Evolutionary conservation across 2,113 vertebrate species (phyloP), one percentile per base, ranked within the genome.

Genomic region (Alligator sinensis): DNA sequence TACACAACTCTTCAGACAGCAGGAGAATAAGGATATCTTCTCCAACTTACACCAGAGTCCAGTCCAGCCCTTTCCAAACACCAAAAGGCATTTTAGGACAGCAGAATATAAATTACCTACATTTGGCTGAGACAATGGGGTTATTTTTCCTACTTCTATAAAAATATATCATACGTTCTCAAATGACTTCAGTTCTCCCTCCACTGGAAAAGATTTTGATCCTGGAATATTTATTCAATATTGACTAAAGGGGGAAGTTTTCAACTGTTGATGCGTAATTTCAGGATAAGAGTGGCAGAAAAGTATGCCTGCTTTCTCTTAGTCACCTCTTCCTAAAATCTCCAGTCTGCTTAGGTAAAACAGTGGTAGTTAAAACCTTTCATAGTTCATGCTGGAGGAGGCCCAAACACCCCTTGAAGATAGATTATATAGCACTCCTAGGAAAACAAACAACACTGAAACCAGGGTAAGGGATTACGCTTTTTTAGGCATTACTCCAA

Each of bases 81-180:
- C 59, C 84, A 68, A 25, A 54, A 9, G 62, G 5, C 21, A 27
- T 86, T 77, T 68, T 38, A 78, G 63, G 16, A 74, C 86, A 84
- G 63, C 89, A 81, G n/a, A 38, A 38, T 34, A 80, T 30, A 22
- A 77, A n/a, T 34, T n/a, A 30, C 18, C 34, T 59, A 24, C 58
- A 64, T 88, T 78, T 78, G 47, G 30, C 66, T 21, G 87, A 55
- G 7, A 78, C 80, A 22, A 18, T 11, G 11, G 15, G 64, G 4
- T 77, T 77, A 27, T 4, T 10, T 76, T 22, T 66, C 74, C 90
- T 64, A 78, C 2, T 13, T 8, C 64, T 84, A 82, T 28, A 3
- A 77, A 79, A 80, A 93, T 10, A 1, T 47, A 0, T 6, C 0
- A 0, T 80, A 59, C 82, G 47, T 34, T 9, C 4, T 74, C 86